These are phyloP conservation scores for Noctua janthe DNA, from an alignment of 2,888 invertebrate species.

Conservation along the genomic window DNA sequence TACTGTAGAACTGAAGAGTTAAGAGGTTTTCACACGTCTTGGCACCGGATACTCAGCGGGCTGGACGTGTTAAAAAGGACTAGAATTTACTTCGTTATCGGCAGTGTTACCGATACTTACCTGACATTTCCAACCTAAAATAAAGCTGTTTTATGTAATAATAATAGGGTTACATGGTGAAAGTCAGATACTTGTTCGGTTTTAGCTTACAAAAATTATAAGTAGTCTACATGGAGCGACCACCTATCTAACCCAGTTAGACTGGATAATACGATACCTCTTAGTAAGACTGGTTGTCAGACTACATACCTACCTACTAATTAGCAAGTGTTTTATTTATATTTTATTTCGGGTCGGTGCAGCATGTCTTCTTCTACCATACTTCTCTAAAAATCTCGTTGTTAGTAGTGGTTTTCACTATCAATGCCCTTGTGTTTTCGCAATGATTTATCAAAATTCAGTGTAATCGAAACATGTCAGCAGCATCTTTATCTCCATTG, in stretches of 20 bases:
- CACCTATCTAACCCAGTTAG: constrained; percentile 17
- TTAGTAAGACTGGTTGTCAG: neutral
- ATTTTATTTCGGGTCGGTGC: too few species aligned
- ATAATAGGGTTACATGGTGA: neutral
- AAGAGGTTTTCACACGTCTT: neutral
- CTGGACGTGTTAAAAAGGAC: neutral
- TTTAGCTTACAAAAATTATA: neutral
- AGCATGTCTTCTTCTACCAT: too few species aligned
- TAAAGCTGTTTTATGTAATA: neutral
- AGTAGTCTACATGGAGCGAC: neutral
- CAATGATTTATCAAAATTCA: constrained; percentile 33
- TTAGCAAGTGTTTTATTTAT: neutral
- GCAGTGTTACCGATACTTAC: neutral
- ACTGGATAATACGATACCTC: neutral
- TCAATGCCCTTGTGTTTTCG: constrained; percentile 1
- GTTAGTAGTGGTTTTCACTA: neutral
- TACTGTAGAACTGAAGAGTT: neutral
- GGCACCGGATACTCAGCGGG: neutral
- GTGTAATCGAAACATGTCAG: constrained; percentile 18
- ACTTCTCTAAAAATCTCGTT: too few species aligned
- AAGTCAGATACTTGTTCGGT: neutral
- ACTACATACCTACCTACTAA: constrained; percentile 1
- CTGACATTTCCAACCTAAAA: neutral
- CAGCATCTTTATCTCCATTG: constrained; percentile 28
- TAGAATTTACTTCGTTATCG: neutral